Base-by-base conservation (phyloP, 2,888 invertebrate species). In the Chymomyza fuscimana region DNA sequence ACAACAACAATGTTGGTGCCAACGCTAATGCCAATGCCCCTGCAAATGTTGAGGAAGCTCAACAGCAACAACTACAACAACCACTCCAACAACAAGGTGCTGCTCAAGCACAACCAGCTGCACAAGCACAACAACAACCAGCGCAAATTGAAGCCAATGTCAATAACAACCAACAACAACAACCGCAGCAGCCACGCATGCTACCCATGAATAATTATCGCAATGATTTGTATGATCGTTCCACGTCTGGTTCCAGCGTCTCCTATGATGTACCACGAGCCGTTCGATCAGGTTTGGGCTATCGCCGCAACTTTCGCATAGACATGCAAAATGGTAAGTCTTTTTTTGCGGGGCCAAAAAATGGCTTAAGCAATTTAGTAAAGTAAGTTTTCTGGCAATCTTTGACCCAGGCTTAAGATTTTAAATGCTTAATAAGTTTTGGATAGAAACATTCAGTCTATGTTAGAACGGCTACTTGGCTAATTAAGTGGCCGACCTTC, bases 211-310 rank as follows among this genome's bases (percentile, higher is more conserved):
- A 91, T 68, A 89, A 87, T 60, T 91, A 91, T 80, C 89, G 92
- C 63, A 92, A 91, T 72, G 92, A 92, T 81, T 80, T 92, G 16
- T 92, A 92, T 70, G 92, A 92, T 87, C 91, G 92, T 62, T 87
- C 90, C 46, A 58, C 63, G 40, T 67, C 84, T n/a, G 65, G 70
- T n/a, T 84, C 83, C 59, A 76, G 78, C 0, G 86, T 86, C 29
- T 91, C 90, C 2, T 92, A 92, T 63, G 92, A 92, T 81, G 90
- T 92, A 19, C 92, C 92, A 12, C 84, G 91, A 54, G 88, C 91
- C 3, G 91, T 91, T 10, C 87, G 92, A 66, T 89, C 90, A 25
- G 89, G 91, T 9, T 73, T 92, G 46, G 92, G 91, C n/a, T 91
- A 92, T 79, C 88, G 92, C 6, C 87, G 92, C 46, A 91, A 92